These are phyloP conservation scores for Oreochromis tanganicae DNA, from an alignment of 2,113 vertebrate genomes.

Conservation along the genomic window DNA sequence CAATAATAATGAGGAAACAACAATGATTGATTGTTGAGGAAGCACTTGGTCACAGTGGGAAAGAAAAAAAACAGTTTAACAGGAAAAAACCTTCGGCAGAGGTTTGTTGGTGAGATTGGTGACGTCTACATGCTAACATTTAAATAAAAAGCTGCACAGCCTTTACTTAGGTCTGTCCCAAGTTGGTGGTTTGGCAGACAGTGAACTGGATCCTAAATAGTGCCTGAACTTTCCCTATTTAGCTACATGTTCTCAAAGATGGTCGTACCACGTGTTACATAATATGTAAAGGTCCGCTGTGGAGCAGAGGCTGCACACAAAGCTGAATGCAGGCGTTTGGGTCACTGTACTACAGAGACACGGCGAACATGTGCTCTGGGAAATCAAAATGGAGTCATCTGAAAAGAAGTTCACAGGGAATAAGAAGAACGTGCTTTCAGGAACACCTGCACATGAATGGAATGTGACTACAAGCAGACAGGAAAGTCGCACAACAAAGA, in stretches of 20 bases:
- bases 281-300: background rate
- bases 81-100: fast-evolving
- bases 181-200: fast-evolving
- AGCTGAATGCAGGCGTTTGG: background rate
- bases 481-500: background rate
- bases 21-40: fast-evolving
- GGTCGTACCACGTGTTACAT: background rate
- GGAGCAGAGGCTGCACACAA: background rate
- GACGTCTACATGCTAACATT: background rate
- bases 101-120: background rate
- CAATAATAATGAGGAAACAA: background rate
- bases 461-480: background rate
- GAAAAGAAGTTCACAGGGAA: background rate
- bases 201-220: background rate
- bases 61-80: background rate
- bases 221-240: background rate
- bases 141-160: background rate
- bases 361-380: background rate
- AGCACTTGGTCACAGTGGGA: background rate
- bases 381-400: background rate
- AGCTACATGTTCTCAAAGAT: fast-evolving
- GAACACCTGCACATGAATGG: background rate
- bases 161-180: background rate
- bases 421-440: background rate
- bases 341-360: background rate